phyloP scores from a whole-genome alignment of 2,797 vertebrate genomes.

The Pangasius djambal region DNA sequence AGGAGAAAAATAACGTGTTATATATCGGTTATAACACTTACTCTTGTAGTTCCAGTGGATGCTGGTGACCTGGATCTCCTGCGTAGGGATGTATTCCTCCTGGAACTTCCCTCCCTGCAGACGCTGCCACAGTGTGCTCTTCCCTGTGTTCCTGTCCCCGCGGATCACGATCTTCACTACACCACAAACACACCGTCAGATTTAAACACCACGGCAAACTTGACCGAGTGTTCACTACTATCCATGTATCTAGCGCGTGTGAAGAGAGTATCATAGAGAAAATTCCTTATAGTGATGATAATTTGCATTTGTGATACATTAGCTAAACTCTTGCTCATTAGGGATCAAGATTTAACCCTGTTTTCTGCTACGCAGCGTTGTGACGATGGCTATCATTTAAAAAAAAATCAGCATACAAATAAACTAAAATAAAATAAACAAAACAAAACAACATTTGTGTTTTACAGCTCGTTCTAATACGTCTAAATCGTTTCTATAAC shows the following conservation, averaged over 20 bases:
- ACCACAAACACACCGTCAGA: conserved; percentile 21
- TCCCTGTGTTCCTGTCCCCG: conserved; percentile 95
- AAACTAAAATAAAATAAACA: neutral
- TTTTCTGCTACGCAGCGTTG: neutral
- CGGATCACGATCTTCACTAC: conserved; percentile 98
- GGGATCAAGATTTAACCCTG: neutral
- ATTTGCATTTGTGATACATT: neutral
- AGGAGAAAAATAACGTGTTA: no score
- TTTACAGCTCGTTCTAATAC: neutral
- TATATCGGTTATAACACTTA: conserved; percentile 61
- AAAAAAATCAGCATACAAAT: neutral
- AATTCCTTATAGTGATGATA: neutral
- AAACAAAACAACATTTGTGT: neutral
- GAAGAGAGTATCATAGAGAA: neutral
- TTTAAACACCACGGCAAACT: neutral
- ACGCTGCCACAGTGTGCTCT: conserved; percentile 94
- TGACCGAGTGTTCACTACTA: neutral
- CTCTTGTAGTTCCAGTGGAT: conserved; percentile 99
- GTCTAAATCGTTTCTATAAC: neutral
- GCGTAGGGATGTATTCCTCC: conserved; percentile 96
- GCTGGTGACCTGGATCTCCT: conserved; percentile 98
- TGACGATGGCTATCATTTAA: neutral
- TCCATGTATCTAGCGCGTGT: neutral
- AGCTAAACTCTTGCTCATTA: neutral
- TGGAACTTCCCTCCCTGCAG: conserved; percentile 93